Percentiles rank a stretch among this genome's conserved stretches.
phyloP scores from a whole-genome alignment of 2,113 vertebrate species.

The Cebidichthys violaceus region DNA sequence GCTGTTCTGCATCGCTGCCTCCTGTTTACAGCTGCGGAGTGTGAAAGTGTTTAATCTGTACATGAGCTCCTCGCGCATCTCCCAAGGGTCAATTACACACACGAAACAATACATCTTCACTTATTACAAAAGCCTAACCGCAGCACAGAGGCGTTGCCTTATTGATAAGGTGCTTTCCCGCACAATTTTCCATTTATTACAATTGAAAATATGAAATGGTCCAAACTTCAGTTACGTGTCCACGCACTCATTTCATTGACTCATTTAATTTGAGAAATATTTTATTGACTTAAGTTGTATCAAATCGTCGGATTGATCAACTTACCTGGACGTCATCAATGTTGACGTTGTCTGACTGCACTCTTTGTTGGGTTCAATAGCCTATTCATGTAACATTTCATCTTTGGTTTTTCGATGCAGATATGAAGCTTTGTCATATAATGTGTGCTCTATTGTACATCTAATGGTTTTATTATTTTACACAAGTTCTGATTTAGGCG shows the following conservation, averaged over 20 bases:
- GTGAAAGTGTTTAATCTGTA: slow-evolving; percentile 39
- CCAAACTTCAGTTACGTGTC: background rate
- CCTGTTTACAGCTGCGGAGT: slow-evolving; percentile 56
- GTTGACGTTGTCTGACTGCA: too few species aligned
- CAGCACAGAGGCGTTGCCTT: background rate
- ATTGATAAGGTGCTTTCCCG: background rate
- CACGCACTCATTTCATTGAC: background rate
- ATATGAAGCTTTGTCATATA: background rate
- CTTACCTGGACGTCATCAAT: background rate
- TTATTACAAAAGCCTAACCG: slow-evolving; percentile 9
- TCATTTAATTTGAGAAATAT: background rate
- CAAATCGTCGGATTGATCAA: too few species aligned
- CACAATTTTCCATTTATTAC: slow-evolving; percentile 1
- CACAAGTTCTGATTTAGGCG: too few species aligned
- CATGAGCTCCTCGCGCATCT: slow-evolving; percentile 13
- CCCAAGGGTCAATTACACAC: slow-evolving; percentile 33
- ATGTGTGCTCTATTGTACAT: background rate
- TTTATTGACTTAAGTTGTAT: background rate
- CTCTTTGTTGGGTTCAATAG: too few species aligned
- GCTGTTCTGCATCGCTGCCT: slow-evolving; percentile 47
- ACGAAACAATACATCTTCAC: background rate
- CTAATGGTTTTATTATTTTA: background rate
- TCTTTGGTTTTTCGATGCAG: background rate
- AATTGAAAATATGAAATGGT: background rate
- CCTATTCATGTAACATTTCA: background rate